Evolutionary conservation across 2,888 invertebrate species (phyloP).

Genomic region (Caenorhabditis doughertyi): DNA sequence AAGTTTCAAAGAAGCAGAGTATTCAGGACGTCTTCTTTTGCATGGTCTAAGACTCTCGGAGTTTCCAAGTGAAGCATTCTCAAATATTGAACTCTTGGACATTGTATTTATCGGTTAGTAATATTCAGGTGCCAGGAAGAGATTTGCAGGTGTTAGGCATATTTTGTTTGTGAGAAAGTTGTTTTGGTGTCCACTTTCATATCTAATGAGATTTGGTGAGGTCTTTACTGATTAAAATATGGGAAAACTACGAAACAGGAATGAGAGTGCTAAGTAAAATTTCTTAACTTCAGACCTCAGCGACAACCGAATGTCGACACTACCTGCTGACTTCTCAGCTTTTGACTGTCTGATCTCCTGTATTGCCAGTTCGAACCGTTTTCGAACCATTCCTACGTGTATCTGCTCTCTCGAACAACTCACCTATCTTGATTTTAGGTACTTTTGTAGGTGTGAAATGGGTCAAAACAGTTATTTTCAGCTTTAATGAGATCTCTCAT

Average conservation of each 20-base stretch:
- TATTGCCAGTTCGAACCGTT: slow-evolving; percentile 60
- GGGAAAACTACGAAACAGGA: not conserved
- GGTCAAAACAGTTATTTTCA: slow-evolving; percentile 39
- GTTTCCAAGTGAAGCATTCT: slow-evolving; percentile 57
- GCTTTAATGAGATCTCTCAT: slow-evolving; percentile 63
- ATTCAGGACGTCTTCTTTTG: slow-evolving; percentile 59
- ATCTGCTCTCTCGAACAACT: slow-evolving; percentile 64
- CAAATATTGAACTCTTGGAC: slow-evolving; percentile 59
- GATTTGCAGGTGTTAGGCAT: not conserved
- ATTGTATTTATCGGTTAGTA: slow-evolving; percentile 60
- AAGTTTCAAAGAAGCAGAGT: slow-evolving; percentile 63
- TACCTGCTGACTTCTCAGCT: slow-evolving; percentile 64
- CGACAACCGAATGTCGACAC: slow-evolving; percentile 65
- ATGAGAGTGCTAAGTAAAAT: not conserved
- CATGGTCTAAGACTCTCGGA: slow-evolving; percentile 57
- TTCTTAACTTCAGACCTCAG: slow-evolving; percentile 65
- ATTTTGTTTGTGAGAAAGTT: no score
- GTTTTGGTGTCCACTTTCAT: no score
- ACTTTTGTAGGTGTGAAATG: no score
- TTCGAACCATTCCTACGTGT: slow-evolving; percentile 63
- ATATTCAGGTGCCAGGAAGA: not conserved
- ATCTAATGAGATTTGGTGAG: no score
- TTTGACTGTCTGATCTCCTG: slow-evolving; percentile 67
- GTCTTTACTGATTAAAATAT: no score
- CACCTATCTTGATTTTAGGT: slow-evolving; percentile 67